Evolutionary conservation across 1,140 invertebrate species (phyloP), one percentile per base, ranked within the genome.

Genomic region (Adelges cooleyi): DNA sequence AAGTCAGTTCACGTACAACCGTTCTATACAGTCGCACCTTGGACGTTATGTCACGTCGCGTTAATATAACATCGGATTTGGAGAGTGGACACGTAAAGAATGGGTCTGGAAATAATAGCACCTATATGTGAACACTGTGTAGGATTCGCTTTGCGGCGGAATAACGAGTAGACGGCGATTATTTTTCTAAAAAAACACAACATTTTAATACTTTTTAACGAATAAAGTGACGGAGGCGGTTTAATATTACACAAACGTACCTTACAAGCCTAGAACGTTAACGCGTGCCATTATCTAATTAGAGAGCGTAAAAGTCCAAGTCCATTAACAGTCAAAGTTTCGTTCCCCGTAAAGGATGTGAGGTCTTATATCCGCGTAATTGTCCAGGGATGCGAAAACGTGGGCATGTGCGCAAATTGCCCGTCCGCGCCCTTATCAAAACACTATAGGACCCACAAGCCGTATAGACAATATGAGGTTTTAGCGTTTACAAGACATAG

Each of bases 301-400:
- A 62, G 25, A 22, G 56, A 22, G 25, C 15, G 6, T 33, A 59
- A 59, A 59, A 59, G 36, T 38, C 40, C 8, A 44, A 44, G 56
- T 62, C 42, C 56, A 62, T 62, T 62, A 62, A 33, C 23, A 62
- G 38, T 62, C 18, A 23, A 62, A 62, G 56, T 62, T 62, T 48
- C 38, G 42, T 62, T 44, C 8, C 20, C 27, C 20, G 27, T 4
- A 11, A 29, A 11, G 54, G 54, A 40, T 40, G 42, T 13, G 2
- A 9, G 23, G 54, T 25, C 4, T 13, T 20, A 48, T 22, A 62
- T 62, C 56, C 56, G 40, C 20, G 22, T 62, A 62, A 62, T 62
- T 62, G 56, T 62, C 17, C 25, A 22, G 27, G 23, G 23, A 27
- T 11, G 38, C 25, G 18, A 56, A 40, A 40, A 18, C 17, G 27